A percentile compares a stretch with the other conserved stretches of the same genome.
phyloP scores from a whole-genome alignment of 2,113 vertebrate genomes.

The Seriola rivoliana region DNA sequence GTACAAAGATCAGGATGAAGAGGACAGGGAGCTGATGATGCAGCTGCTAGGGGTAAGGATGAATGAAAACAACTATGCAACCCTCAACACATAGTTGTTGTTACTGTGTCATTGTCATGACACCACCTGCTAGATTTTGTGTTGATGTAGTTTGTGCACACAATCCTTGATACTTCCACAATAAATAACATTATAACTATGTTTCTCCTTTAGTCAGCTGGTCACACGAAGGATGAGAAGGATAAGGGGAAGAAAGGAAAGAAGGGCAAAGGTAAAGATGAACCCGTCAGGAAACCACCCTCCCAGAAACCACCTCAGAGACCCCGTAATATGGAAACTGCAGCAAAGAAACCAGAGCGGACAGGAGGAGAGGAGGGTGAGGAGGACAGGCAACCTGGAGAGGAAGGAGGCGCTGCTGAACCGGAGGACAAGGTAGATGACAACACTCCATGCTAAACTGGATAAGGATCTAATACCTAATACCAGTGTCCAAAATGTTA shows the following conservation, averaged over 20 bases:
- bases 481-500: background rate
- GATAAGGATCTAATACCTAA: background rate
- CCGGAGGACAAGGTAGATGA: slow-evolving; percentile 88
- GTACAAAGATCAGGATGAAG: slow-evolving; percentile 98
- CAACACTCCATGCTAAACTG: too few species aligned
- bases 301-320: slow-evolving; percentile 83
- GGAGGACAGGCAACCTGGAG: slow-evolving; percentile 65
- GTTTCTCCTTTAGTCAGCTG: slow-evolving; percentile 86
- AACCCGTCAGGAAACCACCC: slow-evolving; percentile 80
- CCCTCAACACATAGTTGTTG: background rate
- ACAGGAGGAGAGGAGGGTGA: slow-evolving; percentile 55
- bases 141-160: background rate
- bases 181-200: background rate
- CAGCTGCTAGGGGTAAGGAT: slow-evolving; percentile 93
- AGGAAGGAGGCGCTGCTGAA: slow-evolving; percentile 79
- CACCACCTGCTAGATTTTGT: background rate
- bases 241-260: slow-evolving; percentile 90
- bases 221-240: slow-evolving; percentile 91
- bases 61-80: background rate
- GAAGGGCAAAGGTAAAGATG: slow-evolving; percentile 91
- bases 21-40: slow-evolving; percentile 97
- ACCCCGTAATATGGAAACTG: slow-evolving; percentile 44
- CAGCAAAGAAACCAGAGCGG: slow-evolving; percentile 67
- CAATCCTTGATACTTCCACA: background rate
- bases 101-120: background rate